Evolutionary conservation across 2,888 invertebrate species (phyloP).

Genomic region (Drosophila austrosaltans): DNA sequence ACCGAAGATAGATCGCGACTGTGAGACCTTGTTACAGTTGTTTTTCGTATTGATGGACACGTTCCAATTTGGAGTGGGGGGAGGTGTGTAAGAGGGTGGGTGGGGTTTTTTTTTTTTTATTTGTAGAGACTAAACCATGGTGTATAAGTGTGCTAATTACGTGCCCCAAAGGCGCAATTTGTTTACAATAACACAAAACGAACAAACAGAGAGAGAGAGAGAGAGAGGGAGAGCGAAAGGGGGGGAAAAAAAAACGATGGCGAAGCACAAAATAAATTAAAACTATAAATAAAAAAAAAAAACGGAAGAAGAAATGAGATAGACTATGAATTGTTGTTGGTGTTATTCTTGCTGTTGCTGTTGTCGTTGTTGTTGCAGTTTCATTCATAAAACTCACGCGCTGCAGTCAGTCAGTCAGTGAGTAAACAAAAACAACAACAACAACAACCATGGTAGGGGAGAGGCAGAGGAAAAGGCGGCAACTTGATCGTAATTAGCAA

Average conservation of each 20-base stretch:
- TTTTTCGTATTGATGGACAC: slow-evolving; percentile 64
- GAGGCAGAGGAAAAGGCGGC: slow-evolving; percentile 16
- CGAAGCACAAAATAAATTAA: slow-evolving; percentile 62
- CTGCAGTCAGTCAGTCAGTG: slow-evolving; percentile 42
- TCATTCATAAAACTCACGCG: slow-evolving; percentile 73
- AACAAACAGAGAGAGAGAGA: background rate
- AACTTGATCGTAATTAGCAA: slow-evolving; percentile 67
- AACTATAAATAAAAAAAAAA: slow-evolving; percentile 60
- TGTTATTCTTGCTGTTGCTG: slow-evolving; percentile 19
- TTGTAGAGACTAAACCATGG: slow-evolving; percentile 8
- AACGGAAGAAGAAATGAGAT: slow-evolving; percentile 33
- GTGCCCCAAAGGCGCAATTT: slow-evolving; percentile 71
- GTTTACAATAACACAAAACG: slow-evolving; percentile 58
- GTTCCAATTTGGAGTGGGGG: slow-evolving; percentile 58
- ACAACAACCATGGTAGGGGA: slow-evolving; percentile 23
- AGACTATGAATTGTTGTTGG: slow-evolving; percentile 27
- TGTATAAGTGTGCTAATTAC: slow-evolving; percentile 75
- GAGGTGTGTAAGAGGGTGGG: background rate
- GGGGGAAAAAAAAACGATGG: slow-evolving; percentile 39
- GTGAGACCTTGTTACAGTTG: slow-evolving; percentile 72
- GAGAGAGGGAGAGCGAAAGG: too few relatives aligned
- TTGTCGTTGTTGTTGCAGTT: slow-evolving; percentile 41
- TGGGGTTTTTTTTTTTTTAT: too few relatives aligned
- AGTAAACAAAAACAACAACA: slow-evolving; percentile 48
- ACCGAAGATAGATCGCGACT: slow-evolving; percentile 13